A percentile compares a stretch with the other conserved stretches of the same genome.
Evolutionary conservation across 2,888 invertebrate genomes (phyloP).

Genomic region (Perizoma flavofasciatum): DNA sequence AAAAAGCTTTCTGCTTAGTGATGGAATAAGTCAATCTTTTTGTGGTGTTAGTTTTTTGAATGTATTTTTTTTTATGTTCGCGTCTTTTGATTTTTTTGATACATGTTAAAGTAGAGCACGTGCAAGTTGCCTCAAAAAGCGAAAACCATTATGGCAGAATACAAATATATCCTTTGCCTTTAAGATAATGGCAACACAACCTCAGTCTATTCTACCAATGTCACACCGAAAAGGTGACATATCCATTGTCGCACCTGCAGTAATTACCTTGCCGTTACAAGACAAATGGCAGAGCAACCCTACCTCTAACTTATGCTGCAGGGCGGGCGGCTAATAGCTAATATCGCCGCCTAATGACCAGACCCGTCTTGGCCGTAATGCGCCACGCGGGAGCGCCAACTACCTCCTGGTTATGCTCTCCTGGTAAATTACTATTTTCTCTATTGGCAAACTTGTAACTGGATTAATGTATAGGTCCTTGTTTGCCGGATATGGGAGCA

Average conservation of each 20-base stretch:
- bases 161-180: neutral
- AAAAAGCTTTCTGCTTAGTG: constrained; percentile 6
- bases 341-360: constrained; percentile 83
- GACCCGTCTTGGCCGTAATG: constrained; percentile 77
- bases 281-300: constrained; percentile 63
- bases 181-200: neutral
- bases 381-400: constrained; percentile 67
- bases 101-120: too few relatives aligned
- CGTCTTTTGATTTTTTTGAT: neutral
- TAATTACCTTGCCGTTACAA: constrained; percentile 59
- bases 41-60: neutral
- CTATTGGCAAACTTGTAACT: constrained; percentile 30
- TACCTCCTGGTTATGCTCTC: constrained; percentile 42
- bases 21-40: constrained; percentile 3
- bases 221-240: constrained; percentile 29
- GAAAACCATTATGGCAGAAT: too few relatives aligned
- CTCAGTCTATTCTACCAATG: constrained; percentile 10
- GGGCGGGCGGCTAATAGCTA: constrained; percentile 80
- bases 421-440: constrained; percentile 41
- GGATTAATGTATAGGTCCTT: constrained; percentile 15
- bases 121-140: too few relatives aligned
- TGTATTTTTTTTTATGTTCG: too few relatives aligned
- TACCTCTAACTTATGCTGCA: constrained; percentile 67
- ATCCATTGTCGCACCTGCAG: constrained; percentile 33
- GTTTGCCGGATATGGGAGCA: constrained; percentile 13